These are phyloP conservation scores for Hirudinaria manillensis DNA, from an alignment of 2,888 invertebrate species.

Conservation along the genomic window DNA sequence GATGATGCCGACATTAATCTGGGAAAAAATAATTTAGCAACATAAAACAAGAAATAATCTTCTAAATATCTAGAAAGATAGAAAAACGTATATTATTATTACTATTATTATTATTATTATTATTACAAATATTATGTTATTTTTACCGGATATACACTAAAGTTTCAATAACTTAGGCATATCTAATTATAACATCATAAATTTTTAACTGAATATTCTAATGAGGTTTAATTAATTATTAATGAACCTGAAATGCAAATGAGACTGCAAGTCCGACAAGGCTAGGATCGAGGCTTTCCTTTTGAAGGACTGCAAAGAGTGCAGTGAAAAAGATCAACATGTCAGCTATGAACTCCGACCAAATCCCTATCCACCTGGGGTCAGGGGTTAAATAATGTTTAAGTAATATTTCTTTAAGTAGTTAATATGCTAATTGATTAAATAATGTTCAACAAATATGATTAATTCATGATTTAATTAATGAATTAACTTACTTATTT, in stretches of 20 bases:
- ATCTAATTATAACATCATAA: too few relatives aligned
- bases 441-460: too few relatives aligned
- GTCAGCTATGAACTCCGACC: constrained; percentile 40
- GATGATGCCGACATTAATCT: constrained; percentile 38
- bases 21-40: background rate
- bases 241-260: constrained; percentile 39
- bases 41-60: background rate
- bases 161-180: too few relatives aligned
- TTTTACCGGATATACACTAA: too few relatives aligned
- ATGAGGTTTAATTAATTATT: too few relatives aligned
- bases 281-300: constrained; percentile 36
- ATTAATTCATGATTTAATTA: background rate
- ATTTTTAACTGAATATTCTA: too few relatives aligned
- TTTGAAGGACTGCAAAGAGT: constrained; percentile 38
- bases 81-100: too few relatives aligned
- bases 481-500: background rate
- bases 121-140: too few relatives aligned
- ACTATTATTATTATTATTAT: too few relatives aligned
- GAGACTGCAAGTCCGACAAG: constrained; percentile 40
- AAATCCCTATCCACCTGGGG: constrained; percentile 40
- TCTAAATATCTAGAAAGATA: background rate
- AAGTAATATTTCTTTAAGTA: background rate
- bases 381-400: background rate
- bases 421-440: background rate
- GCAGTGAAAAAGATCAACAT: constrained; percentile 40